Evolutionary conservation across 2,113 vertebrate genomes (phyloP), one percentile per base, ranked within the genome.

Genomic region (Apus apus): DNA sequence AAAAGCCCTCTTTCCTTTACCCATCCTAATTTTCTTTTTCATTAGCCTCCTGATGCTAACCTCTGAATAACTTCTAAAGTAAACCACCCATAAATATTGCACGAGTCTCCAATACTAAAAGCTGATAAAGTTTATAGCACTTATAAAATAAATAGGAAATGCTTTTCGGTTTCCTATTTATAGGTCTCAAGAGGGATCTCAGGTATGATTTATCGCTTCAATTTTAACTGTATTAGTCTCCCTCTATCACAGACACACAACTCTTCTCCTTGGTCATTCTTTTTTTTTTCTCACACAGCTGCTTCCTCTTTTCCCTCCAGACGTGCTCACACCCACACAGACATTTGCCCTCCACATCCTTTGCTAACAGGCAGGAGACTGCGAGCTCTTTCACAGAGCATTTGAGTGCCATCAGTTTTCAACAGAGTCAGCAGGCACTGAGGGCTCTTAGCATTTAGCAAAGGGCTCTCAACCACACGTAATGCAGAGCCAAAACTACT

Each of bases 111-210:
- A 98, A 96, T 98, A 97, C 97, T 97, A 97, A 98, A 97, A 98
- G 97, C 98, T 98, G 98, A 97, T 98, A 97, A 98, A 98, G 97
- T 98, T 98, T 98, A 98, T 98, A 97, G 97, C 97, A 96, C 97
- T 98, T 98, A 98, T 98, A 98, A 98, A 98, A 98, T 98, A 98
- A 98, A 98, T 97, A 98, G 97, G 96, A 97, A 98, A 98, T 98
- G 97, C 97, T 98, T 98, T 96, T 97, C 95, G 82, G 96, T 98
- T 97, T 98, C 97, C 97, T 98, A 97, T 98, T 98, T 98, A 98
- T 92, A 97, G 89, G 88, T 93, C 98, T 97, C 97, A 95, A 76
- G 95, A 95, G 98, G 93, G 84, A 96, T 96, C 89, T 91, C 95
- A 97, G 96, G 96, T 98, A 97, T 97, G 98, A 98, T 98, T 98